Conservation (phyloP, 2,888 invertebrate species). For the Nebria brevicollis region DNA sequence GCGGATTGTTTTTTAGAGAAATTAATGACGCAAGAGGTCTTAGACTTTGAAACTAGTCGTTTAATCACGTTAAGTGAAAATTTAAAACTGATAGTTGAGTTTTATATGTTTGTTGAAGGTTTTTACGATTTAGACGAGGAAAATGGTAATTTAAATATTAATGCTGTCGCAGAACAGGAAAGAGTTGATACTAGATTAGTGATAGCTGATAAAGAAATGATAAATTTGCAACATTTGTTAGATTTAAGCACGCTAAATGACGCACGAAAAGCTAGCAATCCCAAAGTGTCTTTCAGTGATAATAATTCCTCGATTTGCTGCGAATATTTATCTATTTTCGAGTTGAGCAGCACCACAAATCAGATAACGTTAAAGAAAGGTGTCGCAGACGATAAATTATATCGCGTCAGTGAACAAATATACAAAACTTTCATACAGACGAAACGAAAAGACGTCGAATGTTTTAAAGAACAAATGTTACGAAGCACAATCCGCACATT, state of each 20-base stretch:
- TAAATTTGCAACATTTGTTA: constrained; percentile 72
- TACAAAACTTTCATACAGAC: constrained; percentile 57
- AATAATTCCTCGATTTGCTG: constrained; percentile 64
- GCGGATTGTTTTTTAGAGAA: constrained; percentile 61
- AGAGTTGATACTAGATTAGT: constrained; percentile 52
- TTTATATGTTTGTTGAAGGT: constrained; percentile 55
- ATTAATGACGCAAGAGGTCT: constrained; percentile 55
- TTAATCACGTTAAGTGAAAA: constrained; percentile 57
- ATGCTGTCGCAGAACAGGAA: constrained; percentile 40
- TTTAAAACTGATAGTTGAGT: constrained; percentile 54
- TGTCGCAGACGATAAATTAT: constrained; percentile 59
- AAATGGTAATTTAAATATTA: constrained; percentile 53
- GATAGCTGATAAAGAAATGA: constrained; percentile 68
- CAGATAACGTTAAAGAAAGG: constrained; percentile 61
- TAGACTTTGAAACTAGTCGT: constrained; percentile 52
- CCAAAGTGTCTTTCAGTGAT: constrained; percentile 70
- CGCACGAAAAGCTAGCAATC: constrained; percentile 59
- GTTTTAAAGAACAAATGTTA: constrained; percentile 53
- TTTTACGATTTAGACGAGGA: constrained; percentile 51
- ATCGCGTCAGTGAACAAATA: constrained; percentile 59
- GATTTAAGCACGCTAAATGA: constrained; percentile 66
- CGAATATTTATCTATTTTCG: constrained; percentile 69
- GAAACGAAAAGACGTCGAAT: constrained; percentile 51
- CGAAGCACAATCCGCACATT: constrained; percentile 67
- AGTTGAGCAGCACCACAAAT: constrained; percentile 52